Conservation (phyloP, 2,113 vertebrate species). For the Oxyruncus cristatus region DNA sequence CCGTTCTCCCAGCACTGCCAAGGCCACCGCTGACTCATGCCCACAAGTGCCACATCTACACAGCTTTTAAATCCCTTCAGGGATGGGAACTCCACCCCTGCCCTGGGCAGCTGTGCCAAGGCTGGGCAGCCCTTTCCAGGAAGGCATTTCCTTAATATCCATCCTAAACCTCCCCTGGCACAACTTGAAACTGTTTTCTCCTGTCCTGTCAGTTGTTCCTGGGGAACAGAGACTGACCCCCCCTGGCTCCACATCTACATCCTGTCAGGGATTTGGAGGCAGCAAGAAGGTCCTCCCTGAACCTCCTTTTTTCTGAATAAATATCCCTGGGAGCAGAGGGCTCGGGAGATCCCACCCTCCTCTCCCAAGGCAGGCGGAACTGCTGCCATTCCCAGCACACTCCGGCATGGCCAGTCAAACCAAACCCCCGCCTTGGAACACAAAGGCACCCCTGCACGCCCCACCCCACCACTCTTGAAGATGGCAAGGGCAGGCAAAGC, state of each 20-base stretch:
- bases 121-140: not conserved
- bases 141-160: not conserved
- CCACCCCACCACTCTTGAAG: too few relatives aligned
- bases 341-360: not conserved
- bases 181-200: not conserved
- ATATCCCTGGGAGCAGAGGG: not conserved
- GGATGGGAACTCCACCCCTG: not conserved
- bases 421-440: not conserved
- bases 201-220: not conserved
- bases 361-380: not conserved
- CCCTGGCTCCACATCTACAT: too few relatives aligned
- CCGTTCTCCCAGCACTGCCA: not conserved
- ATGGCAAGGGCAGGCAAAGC: not conserved
- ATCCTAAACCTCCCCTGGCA: not conserved
- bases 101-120: not conserved
- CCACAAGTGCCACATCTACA: not conserved
- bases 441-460: rapidly evolving
- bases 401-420: rapidly evolving
- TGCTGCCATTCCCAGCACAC: not conserved
- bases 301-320: rapidly evolving
- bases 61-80: not conserved
- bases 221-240: not conserved
- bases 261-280: not conserved
- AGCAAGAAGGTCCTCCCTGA: not conserved
- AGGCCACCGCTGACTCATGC: not conserved